These are phyloP conservation scores for Drosophila putrida DNA, from an alignment of 2,888 invertebrate species.

Conservation along the genomic window DNA sequence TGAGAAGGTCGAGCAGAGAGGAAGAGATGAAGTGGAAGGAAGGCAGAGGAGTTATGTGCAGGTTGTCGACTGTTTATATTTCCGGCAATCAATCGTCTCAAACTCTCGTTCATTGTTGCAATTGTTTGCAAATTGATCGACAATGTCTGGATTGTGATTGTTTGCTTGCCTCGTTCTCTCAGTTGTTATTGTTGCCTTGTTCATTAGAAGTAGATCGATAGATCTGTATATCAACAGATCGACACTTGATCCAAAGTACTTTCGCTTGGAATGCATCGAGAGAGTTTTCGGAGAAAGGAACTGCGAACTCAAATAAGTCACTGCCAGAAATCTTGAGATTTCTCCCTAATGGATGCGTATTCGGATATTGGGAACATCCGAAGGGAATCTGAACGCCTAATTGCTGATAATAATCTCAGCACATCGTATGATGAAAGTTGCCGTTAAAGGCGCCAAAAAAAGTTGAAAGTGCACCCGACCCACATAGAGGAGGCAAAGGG, in stretches of 20 bases:
- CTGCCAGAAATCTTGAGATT: slow-evolving; percentile 17
- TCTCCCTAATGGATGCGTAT: slow-evolving; percentile 35
- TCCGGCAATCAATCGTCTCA: slow-evolving; percentile 75
- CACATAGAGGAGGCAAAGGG: slow-evolving; percentile 7
- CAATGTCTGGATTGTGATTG: slow-evolving; percentile 37
- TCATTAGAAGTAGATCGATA: slow-evolving; percentile 56
- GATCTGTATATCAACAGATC: neutral
- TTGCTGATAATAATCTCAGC: slow-evolving; percentile 67
- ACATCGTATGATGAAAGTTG: slow-evolving; percentile 43
- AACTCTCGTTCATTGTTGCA: slow-evolving; percentile 60
- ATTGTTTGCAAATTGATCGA: slow-evolving; percentile 69
- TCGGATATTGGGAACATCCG: neutral
- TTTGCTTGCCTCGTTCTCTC: slow-evolving; percentile 39
- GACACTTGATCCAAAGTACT: slow-evolving; percentile 44
- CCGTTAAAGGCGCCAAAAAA: slow-evolving; percentile 28
- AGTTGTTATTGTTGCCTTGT: slow-evolving; percentile 25
- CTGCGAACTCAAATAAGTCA: slow-evolving; percentile 25
- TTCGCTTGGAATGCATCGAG: slow-evolving; percentile 60
- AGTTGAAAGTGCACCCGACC: slow-evolving; percentile 57
- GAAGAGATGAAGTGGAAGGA: slow-evolving; percentile 9
- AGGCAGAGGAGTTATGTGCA: slow-evolving; percentile 44
- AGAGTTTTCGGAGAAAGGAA: slow-evolving; percentile 64
- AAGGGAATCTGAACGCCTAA: slow-evolving; percentile 53
- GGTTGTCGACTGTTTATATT: slow-evolving; percentile 69
- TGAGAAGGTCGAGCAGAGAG: slow-evolving; percentile 47